Evolutionary conservation across 2,888 invertebrate species (phyloP).

Genomic region (Drosophila vallismaia): DNA sequence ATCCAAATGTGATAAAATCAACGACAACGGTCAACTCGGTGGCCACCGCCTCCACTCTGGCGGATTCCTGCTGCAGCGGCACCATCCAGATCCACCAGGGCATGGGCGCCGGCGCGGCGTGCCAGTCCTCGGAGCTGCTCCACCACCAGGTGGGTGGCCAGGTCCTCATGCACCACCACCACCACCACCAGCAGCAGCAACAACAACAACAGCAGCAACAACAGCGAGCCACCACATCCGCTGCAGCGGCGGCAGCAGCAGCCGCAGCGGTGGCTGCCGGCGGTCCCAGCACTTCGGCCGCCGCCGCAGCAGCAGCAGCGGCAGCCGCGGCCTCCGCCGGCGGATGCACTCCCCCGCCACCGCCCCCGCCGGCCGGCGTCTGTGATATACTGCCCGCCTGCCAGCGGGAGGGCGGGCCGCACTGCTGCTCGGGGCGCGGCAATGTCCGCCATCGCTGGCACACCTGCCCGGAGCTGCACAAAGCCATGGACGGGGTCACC

Average conservation of each 20-base stretch:
- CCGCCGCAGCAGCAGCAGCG: constrained; percentile 55
- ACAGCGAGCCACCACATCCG: constrained; percentile 45
- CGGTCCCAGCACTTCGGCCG: constrained; percentile 51
- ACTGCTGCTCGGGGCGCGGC: constrained; percentile 85
- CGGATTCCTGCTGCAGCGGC: constrained; percentile 82
- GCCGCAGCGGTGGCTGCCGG: constrained; percentile 40
- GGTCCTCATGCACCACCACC: constrained; percentile 47
- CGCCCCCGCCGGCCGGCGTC: constrained; percentile 77
- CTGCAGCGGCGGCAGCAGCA: constrained; percentile 48
- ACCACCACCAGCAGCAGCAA: constrained; percentile 54
- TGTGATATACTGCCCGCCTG: constrained; percentile 76
- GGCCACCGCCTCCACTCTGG: constrained; percentile 82
- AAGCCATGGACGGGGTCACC: constrained; percentile 95
- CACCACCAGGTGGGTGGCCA: constrained; percentile 39
- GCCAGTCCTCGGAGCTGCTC: constrained; percentile 78
- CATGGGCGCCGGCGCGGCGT: constrained; percentile 77
- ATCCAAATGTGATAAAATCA: constrained; percentile 84
- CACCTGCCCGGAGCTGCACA: constrained; percentile 95
- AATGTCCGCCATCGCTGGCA: constrained; percentile 90
- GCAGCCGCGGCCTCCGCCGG: constrained; percentile 53
- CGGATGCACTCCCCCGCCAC: constrained; percentile 61
- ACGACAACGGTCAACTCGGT: constrained; percentile 82
- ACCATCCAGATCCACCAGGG: constrained; percentile 80
- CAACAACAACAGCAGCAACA: constrained; percentile 43
- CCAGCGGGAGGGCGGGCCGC: constrained; percentile 84